These are phyloP conservation scores for Cyclina sinensis DNA, from an alignment of 1,140 invertebrate genomes.

Conservation along the genomic window DNA sequence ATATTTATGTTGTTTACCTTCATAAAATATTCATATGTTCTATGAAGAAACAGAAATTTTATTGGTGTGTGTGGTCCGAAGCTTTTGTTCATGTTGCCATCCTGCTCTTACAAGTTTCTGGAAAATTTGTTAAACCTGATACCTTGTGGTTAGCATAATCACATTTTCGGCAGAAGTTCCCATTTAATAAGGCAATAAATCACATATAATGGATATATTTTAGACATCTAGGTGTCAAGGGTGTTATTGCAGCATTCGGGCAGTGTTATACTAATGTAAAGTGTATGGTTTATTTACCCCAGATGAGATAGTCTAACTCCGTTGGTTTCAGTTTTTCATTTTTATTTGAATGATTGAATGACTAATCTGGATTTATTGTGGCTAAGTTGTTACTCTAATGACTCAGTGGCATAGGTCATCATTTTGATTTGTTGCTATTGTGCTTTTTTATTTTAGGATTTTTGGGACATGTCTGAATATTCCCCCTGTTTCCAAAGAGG, in stretches of 20 bases:
- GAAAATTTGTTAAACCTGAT: constrained; percentile 39
- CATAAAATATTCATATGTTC: constrained; percentile 2
- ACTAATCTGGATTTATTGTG: background rate
- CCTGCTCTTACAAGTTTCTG: background rate
- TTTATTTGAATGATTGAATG: background rate
- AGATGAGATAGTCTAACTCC: constrained; percentile 6
- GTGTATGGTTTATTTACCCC: background rate
- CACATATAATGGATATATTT: constrained; percentile 34
- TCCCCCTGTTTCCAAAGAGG: too few species aligned
- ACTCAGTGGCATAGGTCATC: background rate
- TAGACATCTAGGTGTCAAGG: constrained; percentile 33
- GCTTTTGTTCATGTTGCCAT: constrained; percentile 2
- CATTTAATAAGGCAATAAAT: constrained; percentile 43
- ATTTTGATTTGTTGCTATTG: too few species aligned
- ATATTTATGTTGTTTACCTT: background rate
- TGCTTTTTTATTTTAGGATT: too few species aligned
- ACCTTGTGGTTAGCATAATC: constrained; percentile 45
- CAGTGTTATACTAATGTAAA: constrained; percentile 3
- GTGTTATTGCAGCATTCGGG: constrained; percentile 21
- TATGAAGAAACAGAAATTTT: background rate
- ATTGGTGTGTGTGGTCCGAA: constrained; percentile 24
- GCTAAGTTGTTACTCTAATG: background rate
- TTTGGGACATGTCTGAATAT: too few species aligned
- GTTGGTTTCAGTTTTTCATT: too few species aligned
- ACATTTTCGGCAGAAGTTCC: constrained; percentile 5